Evolutionary conservation across 2,113 vertebrate genomes (phyloP), one percentile per base, ranked within the genome.

Genomic region (Macquaria ambigua): DNA sequence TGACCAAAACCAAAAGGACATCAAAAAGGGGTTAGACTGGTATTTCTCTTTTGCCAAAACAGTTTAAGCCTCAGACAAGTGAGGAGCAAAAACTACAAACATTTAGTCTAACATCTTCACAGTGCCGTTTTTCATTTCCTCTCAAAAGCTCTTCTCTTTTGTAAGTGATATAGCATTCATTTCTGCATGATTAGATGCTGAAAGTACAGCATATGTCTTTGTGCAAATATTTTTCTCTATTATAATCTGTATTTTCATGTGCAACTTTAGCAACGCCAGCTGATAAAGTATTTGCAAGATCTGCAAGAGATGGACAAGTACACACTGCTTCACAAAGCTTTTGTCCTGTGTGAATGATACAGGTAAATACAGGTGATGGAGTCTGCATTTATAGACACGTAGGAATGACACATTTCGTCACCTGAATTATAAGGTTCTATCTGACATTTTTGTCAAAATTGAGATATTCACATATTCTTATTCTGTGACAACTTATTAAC

Each of bases 1-100:
- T 43, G 18, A 43, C 52, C 79, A 62, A 67, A 76, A 41, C 23
- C 4, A 16, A 66, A 71, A 34, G 39, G 11, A 43, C 23, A 73
- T n/a, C 6, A 74, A 39, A 78, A 34, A 55, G 18, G 12, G 5
- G 43, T 31, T 39, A 23, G 31, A 61, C 46, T 59, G 41, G 5
- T 31, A n/a, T 80, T 74, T 52, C 37, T 69, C 20, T 63, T 39
- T 63, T 56, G 15, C 61, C 66, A 68, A 58, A 77, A 81, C 59
- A 34, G 14, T 73, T 86, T 50, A 83, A 72, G 58, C 39, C n/a
- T 79, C 64, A 37, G 61, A 78, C 43, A 55, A 34, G 25, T 7
- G 25, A 70, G 61, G 6, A 52, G 75, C 34, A 62, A 20, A 61
- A 46, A 34, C 50, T 11, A 41, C 61, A 74, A 67, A 75, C 25